Evolutionary conservation across 2,888 invertebrate species (phyloP), one percentile per base, ranked within the genome.

Genomic region (Escarpia spicata): DNA sequence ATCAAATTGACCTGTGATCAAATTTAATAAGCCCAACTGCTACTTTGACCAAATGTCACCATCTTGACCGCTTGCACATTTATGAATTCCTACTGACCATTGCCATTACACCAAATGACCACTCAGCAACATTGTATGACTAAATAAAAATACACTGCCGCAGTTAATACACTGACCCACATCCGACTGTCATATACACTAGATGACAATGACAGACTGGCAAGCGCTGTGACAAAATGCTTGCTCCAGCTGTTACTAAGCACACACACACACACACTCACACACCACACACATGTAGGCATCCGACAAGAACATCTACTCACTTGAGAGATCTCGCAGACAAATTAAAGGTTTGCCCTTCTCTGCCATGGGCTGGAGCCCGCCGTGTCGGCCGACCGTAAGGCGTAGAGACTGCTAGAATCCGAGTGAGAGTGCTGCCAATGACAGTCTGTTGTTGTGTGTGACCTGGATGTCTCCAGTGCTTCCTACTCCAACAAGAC

Each of bases 241-340:
- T 19, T 75, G 75, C n/a, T n/a, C 75, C 75, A 75, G 75, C 75
- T 75, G 75, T 75, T n/a, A n/a, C 75, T 75, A 75, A 75, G 19
- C 26, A 75, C 75, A 75, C 75, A 75, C 26, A n/a, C 19, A 75
- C 75, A 75, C 75, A 75, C 75, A 75, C 26, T 4, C 19, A 75
- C 75, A 75, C 37, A 37, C 37, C 37, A 37, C 37, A 37, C 37
- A 37, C 37, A 37, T 37, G 52, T 52, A 2, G 52, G 9, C 52
- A 15, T 26, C 6, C 4, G 75, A 75, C 75, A 26, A 75, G 75
- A 75, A 75, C 75, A 26, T 75, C 4, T 75, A 75, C 75, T 75
- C 75, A 75, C 75, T 75, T 75, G 75, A 75, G 75, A 75, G 75
- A 75, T 75, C 75, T 75, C 75, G 75, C 75, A 75, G 75, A 75